These are phyloP conservation scores for Heliconius congener DNA, from an alignment of 1,140 invertebrate genomes.

Conservation along the genomic window DNA sequence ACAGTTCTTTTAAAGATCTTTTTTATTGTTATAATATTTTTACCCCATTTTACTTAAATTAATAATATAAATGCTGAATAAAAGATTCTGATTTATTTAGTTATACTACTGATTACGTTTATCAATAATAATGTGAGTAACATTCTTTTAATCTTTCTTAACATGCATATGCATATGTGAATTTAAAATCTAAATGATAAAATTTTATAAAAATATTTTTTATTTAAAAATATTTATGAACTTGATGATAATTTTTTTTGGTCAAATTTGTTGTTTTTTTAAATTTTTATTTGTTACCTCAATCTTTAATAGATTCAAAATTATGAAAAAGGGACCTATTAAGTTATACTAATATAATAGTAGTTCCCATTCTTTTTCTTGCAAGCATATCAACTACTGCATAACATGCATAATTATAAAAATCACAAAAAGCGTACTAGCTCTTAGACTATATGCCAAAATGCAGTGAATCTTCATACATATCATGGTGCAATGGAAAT, in stretches of 20 bases:
- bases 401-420: slow-evolving; percentile 17
- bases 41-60: too few relatives aligned
- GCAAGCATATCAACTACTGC: slow-evolving; percentile 3
- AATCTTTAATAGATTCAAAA: not conserved
- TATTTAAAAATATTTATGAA: too few relatives aligned
- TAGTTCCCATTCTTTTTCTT: not conserved
- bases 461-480: not conserved
- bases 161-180: too few relatives aligned
- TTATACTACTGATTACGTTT: too few relatives aligned
- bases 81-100: too few relatives aligned
- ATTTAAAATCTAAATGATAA: too few relatives aligned
- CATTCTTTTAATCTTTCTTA: too few relatives aligned
- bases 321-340: too few relatives aligned
- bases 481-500: not conserved
- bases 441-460: slow-evolving; percentile 15
- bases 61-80: too few relatives aligned
- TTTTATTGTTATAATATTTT: not conserved
- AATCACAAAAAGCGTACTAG: slow-evolving; percentile 34
- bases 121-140: too few relatives aligned
- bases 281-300: not conserved
- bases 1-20: not conserved
- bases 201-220: too few relatives aligned
- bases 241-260: not conserved
- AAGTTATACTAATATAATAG: too few relatives aligned
- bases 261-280: not conserved